Conservation (phyloP, 2,888 invertebrate genomes). For the Lycia hirtaria region DNA sequence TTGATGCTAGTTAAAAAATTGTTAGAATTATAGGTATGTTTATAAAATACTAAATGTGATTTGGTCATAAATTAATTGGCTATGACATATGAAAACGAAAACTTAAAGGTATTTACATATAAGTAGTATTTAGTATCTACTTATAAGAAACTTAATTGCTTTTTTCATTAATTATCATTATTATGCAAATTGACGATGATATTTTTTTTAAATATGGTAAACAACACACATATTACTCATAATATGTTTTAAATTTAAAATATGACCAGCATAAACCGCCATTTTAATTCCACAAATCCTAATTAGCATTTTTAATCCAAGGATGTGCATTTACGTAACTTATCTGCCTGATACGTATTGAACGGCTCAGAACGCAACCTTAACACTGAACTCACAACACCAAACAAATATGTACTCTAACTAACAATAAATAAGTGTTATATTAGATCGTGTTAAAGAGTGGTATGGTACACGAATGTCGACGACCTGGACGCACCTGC, state of each 20-base stretch:
- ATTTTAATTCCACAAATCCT: conserved; percentile 12
- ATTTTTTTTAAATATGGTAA: too few relatives aligned
- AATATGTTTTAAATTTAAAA: neutral
- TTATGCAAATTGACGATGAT: too few relatives aligned
- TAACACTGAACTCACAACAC: conserved; percentile 42
- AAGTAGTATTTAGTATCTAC: too few relatives aligned
- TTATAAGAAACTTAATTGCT: too few relatives aligned
- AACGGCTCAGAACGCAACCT: conserved; percentile 49
- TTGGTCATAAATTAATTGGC: too few relatives aligned
- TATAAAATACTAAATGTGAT: too few relatives aligned
- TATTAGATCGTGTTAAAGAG: conserved; percentile 24
- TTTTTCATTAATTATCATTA: too few relatives aligned
- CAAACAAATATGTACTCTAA: conserved; percentile 34
- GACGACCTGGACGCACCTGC: conserved; percentile 72
- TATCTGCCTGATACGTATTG: conserved; percentile 49
- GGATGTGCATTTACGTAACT: conserved; percentile 24
- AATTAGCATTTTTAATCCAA: conserved; percentile 30
- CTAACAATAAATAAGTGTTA: conserved; percentile 5
- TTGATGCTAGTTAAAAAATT: too few relatives aligned
- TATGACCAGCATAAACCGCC: neutral
- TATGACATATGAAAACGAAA: too few relatives aligned
- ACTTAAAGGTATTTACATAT: too few relatives aligned
- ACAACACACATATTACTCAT: too few relatives aligned
- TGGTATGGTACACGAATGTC: conserved; percentile 59
- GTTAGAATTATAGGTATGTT: too few relatives aligned